A percentile compares a stretch with the other conserved stretches of the same genome.
Conservation (phyloP, 2,888 invertebrate species). For the Marasmarcha lunaedactyla region DNA sequence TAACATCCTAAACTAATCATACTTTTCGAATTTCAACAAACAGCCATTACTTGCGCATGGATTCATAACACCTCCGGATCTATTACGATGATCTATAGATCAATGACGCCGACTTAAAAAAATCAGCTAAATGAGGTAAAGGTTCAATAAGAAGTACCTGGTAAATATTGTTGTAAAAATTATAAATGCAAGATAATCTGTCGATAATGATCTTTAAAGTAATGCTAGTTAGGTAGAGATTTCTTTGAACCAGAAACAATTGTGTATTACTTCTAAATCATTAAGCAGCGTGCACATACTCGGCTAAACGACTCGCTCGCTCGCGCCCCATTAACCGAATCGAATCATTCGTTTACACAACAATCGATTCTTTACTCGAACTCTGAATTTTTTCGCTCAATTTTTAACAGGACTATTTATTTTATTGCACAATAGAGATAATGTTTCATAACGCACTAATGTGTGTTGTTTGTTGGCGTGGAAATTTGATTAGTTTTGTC, state of each 20-base stretch:
- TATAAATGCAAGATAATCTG: not conserved
- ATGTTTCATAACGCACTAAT: constrained; percentile 29
- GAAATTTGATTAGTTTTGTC: constrained; percentile 62
- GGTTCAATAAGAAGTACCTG: not conserved
- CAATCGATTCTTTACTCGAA: constrained; percentile 60
- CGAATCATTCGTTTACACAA: constrained; percentile 65
- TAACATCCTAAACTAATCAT: constrained; percentile 33
- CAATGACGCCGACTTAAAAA: constrained; percentile 20
- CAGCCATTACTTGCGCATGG: constrained; percentile 47
- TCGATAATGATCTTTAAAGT: not conserved
- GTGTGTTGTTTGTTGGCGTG: constrained; percentile 42
- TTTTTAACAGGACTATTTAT: constrained; percentile 51
- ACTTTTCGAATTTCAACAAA: constrained; percentile 27
- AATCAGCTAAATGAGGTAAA: constrained; percentile 26
- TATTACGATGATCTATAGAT: constrained; percentile 26
- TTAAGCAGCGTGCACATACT: constrained; percentile 59
- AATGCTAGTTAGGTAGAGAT: not conserved
- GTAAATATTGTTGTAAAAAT: not conserved
- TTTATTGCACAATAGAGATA: constrained; percentile 32
- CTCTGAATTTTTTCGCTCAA: constrained; percentile 50
- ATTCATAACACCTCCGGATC: constrained; percentile 31
- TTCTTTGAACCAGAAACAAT: not conserved
- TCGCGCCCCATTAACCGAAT: constrained; percentile 62
- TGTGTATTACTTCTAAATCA: constrained; percentile 47
- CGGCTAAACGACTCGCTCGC: constrained; percentile 44